Base-by-base conservation (phyloP, 2,888 invertebrate genomes). In the Trachelus tabidus region DNA sequence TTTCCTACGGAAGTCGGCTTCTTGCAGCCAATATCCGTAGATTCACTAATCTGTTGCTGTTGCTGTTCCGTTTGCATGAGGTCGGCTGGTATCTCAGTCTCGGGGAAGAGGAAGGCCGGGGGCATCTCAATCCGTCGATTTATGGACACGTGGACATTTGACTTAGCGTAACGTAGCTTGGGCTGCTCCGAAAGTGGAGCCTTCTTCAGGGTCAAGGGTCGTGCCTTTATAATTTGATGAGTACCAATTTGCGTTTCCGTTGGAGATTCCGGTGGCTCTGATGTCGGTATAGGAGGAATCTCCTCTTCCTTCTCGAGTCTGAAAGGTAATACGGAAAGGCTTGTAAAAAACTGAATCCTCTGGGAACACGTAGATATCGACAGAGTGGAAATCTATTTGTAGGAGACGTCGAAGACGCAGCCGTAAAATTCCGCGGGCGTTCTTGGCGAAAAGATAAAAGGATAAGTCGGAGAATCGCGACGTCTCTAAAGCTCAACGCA, bases 151-250 rank as follows among this genome's bases (percentile, higher is more conserved):
- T 94, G 95, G 73, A 96, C 94, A 85, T 93, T 93, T 80, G 94
- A 93, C 87, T 94, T 94, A 31, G 91, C 89, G 74, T 93, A 91
- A 90, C 96, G 93, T 76, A 97, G 92, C 87, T 96, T 95, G 4
- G 96, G 96, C 86, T 96, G 96, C 88, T 97, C 96, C 84, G 95
- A 95, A 73, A 96, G 91, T n/a, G 95, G 95, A 85, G 96, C 96
- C 90, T 97, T 97, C 91, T 96, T 95, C 82, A 97, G 95, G 73
- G 96, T 96, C 81, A 97, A 91, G 0, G 97, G 97, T 84, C 96
- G 95, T 1, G 97, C 96, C 92, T 97, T 97, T 83, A 97, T 95
- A 75, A 90, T 87, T 75, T 89, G 91, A 79, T 90, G 89, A 78
- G 84, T 86, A n/a, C 79, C 81, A 12, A 86, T 80, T 34, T 88